phyloP scores from a whole-genome alignment of 35 echinoderm and acorn worm species.

The Heliocidaris erythrogramma region DNA sequence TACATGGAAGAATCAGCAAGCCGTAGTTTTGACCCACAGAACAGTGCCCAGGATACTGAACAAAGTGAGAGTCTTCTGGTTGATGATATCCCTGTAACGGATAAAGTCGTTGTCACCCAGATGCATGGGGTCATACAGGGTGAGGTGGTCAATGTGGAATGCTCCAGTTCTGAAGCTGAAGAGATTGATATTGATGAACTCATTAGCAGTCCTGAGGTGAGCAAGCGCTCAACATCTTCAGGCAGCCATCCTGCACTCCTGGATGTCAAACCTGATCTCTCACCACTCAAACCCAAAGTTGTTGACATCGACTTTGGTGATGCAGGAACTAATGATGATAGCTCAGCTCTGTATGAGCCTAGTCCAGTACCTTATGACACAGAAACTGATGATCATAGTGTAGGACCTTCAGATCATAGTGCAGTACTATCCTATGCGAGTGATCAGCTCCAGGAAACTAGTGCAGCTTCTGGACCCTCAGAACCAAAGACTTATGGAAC shows the following conservation, averaged over 20 bases:
- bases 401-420: not conserved
- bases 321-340: not conserved
- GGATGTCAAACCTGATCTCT: constrained; percentile 21
- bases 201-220: constrained; percentile 28
- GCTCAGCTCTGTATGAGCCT: constrained; percentile 1
- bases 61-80: constrained; percentile 33
- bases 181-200: constrained; percentile 48
- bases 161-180: constrained; percentile 37
- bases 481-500: constrained; percentile 18
- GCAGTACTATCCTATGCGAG: not conserved
- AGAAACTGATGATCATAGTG: not conserved
- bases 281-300: constrained; percentile 3
- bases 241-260: constrained; percentile 24
- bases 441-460: not conserved
- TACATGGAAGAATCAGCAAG: not conserved
- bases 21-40: not conserved
- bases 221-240: not conserved
- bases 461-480: constrained; percentile 10
- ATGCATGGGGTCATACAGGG: constrained; percentile 30
- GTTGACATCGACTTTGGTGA: constrained; percentile 27
- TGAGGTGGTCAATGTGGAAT: constrained; percentile 30
- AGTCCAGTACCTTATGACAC: constrained; percentile 10
- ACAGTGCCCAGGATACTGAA: constrained; percentile 14
- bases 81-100: not conserved
- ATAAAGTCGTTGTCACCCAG: not conserved